Base-by-base conservation (phyloP, 2,888 invertebrate genomes). In the Acrobasis suavella region DNA sequence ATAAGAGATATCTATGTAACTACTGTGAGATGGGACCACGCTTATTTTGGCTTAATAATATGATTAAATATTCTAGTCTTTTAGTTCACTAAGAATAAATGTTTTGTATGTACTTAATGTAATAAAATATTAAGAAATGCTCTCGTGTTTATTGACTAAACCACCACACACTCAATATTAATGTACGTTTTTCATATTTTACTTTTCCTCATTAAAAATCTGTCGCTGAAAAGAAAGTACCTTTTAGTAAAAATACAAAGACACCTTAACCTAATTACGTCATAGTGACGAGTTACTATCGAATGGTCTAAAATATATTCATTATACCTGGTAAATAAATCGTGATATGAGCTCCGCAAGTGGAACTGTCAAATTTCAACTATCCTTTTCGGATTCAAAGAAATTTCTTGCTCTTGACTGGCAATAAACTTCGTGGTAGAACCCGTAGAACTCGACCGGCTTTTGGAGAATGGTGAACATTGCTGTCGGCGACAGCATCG, bases 371-470 rank as follows among this genome's bases (percentile, higher is more conserved):
- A 42, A 12, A 46, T 46, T 17, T 60, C 38, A 15, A 50, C 62
- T 2, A 67, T 64, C n/a, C 81, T 80, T 58, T 72, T 75, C 32
- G 84, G 83, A 63, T 80, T 75, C 3, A 62, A 50, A 54, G 76
- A 81, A 14, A 83, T 70, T 52, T 72, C 76, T 0, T 75, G 70
- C 7, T 83, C 83, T 37, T 76, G 75, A 58, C 68, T 73, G 22
- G 66, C n/a, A 16, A 69, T 69, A 1, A 75, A 75, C n/a, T 75
- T 77, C 0, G 79, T 72, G 7, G n/a, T n/a, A n/a, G n/a, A n/a
- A n/a, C n/a, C n/a, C n/a, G 70, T 67, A 15, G 70, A 74, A 62
- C 70, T 76, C 0, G 75, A 64, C 1, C 73, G 70, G 52, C 78
- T 81, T 65, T 73, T 77, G 2, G 75, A 73, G 50, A 75, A 73